Conservation (phyloP, 2,797 vertebrate genomes). For the Limnodromus scolopaceus region DNA sequence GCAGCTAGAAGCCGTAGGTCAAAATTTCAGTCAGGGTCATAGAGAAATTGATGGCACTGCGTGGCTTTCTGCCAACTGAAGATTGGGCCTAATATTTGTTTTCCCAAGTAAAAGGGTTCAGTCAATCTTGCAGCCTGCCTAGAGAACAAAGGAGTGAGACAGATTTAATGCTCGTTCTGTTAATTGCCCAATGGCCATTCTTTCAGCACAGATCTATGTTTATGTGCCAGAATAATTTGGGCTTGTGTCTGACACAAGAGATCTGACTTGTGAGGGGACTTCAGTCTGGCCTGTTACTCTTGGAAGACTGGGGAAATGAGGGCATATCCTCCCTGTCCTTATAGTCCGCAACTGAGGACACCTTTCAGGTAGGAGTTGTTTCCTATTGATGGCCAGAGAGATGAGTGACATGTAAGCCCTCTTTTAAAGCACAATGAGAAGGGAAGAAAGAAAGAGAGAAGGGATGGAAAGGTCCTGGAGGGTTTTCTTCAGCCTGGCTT, state of each 20-base stretch:
- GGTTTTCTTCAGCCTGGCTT: constrained; percentile 39
- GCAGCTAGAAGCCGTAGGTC: neutral
- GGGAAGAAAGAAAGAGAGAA: neutral
- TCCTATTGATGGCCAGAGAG: neutral
- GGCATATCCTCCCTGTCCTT: neutral
- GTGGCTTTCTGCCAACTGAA: neutral
- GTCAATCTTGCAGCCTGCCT: constrained; percentile 23
- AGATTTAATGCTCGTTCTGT: constrained; percentile 2
- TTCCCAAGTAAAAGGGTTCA: neutral
- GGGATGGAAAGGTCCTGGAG: constrained; percentile 13
- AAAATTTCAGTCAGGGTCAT: neutral
- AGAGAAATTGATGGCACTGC: neutral
- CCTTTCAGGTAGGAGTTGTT: neutral
- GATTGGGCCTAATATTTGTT: neutral
- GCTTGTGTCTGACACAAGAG: constrained; percentile 37
- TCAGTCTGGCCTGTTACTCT: neutral
- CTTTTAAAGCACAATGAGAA: neutral
- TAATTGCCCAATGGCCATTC: constrained; percentile 41
- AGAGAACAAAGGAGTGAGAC: neutral
- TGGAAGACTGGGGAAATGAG: neutral
- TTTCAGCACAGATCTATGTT: constrained; percentile 15
- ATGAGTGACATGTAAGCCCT: neutral
- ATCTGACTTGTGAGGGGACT: constrained; percentile 13
- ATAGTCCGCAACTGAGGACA: neutral
- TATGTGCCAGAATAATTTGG: constrained; percentile 44